Conservation (phyloP, 1,140 invertebrate genomes). For the Hypothenemus hampei region DNA sequence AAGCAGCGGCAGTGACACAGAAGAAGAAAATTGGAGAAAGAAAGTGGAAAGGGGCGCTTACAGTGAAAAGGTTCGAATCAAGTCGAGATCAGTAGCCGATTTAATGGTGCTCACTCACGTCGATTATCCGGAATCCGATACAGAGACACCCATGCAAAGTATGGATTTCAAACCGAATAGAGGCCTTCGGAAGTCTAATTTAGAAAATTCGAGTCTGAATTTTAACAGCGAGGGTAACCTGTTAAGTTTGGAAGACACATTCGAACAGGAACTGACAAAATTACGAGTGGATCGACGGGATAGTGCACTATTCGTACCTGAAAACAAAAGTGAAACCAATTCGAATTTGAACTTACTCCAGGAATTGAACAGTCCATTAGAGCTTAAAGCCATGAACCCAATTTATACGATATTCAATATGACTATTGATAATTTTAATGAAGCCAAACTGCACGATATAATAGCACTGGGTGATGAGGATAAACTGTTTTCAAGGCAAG, state of each 20-base stretch:
- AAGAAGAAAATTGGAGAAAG: slow-evolving; percentile 62
- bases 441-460: slow-evolving; percentile 30
- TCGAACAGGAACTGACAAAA: slow-evolving; percentile 53
- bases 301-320: slow-evolving; percentile 45
- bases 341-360: slow-evolving; percentile 34
- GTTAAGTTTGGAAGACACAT: slow-evolving; percentile 51
- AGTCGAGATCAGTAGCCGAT: slow-evolving; percentile 68
- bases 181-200: slow-evolving; percentile 31
- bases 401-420: slow-evolving; percentile 44
- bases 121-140: slow-evolving; percentile 59
- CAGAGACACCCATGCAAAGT: slow-evolving; percentile 50
- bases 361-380: slow-evolving; percentile 37
- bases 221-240: slow-evolving; percentile 57
- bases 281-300: slow-evolving; percentile 46
- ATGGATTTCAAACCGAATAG: slow-evolving; percentile 38
- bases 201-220: slow-evolving; percentile 39
- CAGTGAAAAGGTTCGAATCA: slow-evolving; percentile 63
- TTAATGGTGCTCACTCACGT: slow-evolving; percentile 70
- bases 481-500: slow-evolving; percentile 14
- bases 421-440: slow-evolving; percentile 35
- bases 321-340: slow-evolving; percentile 36
- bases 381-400: slow-evolving; percentile 41
- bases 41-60: slow-evolving; percentile 61
- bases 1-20: slow-evolving; percentile 57
- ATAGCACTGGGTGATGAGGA: slow-evolving; percentile 22